A percentile compares a stretch with the other conserved stretches of the same genome.
Conservation (phyloP, 2,888 invertebrate genomes). For the Hirudinaria manillensis region DNA sequence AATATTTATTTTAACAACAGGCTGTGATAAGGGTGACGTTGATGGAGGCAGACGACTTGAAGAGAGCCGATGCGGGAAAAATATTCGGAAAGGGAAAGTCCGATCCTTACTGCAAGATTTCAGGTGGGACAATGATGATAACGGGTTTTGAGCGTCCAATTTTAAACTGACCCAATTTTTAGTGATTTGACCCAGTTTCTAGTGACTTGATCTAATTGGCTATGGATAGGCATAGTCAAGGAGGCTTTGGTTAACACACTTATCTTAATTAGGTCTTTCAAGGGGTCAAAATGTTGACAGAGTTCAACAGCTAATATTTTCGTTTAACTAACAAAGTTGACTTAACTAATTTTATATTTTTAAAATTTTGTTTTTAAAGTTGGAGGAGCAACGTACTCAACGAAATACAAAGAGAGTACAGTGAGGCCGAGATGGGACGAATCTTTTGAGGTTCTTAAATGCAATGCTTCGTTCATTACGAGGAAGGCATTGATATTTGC, state of each 20-base stretch:
- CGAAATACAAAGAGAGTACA: constrained; percentile 13
- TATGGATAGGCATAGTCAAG: too few relatives aligned
- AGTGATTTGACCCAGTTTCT: background rate
- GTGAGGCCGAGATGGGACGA: constrained; percentile 27
- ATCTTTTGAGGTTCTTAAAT: constrained; percentile 20
- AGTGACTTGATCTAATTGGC: background rate
- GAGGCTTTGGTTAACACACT: too few relatives aligned
- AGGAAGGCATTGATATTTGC: too few relatives aligned
- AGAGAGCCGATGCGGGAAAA: constrained; percentile 26
- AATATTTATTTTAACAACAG: background rate
- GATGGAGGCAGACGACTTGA: constrained; percentile 27
- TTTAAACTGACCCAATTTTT: too few relatives aligned
- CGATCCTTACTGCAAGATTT: constrained; percentile 22
- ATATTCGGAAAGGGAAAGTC: constrained; percentile 27
- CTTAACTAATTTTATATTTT: background rate
- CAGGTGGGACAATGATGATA: background rate
- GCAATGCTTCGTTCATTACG: too few relatives aligned
- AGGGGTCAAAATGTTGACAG: background rate
- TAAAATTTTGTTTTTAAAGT: background rate
- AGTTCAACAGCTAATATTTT: background rate
- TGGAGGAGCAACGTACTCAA: constrained; percentile 16
- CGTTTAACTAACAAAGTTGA: too few relatives aligned
- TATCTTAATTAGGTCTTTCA: too few relatives aligned
- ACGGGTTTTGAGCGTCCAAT: too few relatives aligned
- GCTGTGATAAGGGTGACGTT: constrained; percentile 5